These are phyloP conservation scores for Bombus terrestris DNA, from an alignment of 1,140 invertebrate species.

Conservation along the genomic window DNA sequence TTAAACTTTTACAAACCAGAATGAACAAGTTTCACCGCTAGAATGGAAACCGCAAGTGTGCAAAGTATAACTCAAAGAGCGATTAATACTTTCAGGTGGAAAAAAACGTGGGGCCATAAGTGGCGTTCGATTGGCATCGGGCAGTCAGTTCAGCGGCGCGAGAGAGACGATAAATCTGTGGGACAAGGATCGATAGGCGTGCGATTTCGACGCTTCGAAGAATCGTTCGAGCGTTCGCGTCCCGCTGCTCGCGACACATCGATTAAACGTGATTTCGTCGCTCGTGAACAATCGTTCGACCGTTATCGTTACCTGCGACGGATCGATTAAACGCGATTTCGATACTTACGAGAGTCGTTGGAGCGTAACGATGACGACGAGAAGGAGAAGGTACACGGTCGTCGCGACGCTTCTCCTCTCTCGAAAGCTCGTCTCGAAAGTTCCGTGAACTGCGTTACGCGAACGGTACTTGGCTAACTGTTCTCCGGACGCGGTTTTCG, in stretches of 20 bases:
- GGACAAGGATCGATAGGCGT: conserved; percentile 17
- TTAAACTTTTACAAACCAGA: background rate
- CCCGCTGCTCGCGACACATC: conserved; percentile 5
- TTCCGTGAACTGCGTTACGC: conserved; percentile 26
- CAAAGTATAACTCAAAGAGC: background rate
- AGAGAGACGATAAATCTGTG: conserved; percentile 20
- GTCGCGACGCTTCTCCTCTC: background rate
- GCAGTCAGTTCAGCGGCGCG: background rate
- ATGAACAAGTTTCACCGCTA: background rate
- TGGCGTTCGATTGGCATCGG: background rate
- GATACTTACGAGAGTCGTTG: conserved; percentile 4
- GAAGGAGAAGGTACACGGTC: background rate
- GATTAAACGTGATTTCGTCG: conserved; percentile 26
- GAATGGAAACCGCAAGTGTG: background rate
- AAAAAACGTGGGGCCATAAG: background rate
- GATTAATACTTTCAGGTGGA: conserved; percentile 10
- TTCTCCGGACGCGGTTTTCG: conserved; percentile 52
- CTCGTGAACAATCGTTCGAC: background rate
- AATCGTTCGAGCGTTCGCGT: background rate
- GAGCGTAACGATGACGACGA: background rate
- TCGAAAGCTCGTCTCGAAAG: conserved; percentile 27
- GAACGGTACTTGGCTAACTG: conserved; percentile 48
- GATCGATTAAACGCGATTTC: conserved; percentile 18
- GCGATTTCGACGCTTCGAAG: conserved; percentile 22
- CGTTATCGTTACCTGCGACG: background rate